Conservation (phyloP, 2,888 invertebrate genomes). For the Abrostola tripartita region DNA sequence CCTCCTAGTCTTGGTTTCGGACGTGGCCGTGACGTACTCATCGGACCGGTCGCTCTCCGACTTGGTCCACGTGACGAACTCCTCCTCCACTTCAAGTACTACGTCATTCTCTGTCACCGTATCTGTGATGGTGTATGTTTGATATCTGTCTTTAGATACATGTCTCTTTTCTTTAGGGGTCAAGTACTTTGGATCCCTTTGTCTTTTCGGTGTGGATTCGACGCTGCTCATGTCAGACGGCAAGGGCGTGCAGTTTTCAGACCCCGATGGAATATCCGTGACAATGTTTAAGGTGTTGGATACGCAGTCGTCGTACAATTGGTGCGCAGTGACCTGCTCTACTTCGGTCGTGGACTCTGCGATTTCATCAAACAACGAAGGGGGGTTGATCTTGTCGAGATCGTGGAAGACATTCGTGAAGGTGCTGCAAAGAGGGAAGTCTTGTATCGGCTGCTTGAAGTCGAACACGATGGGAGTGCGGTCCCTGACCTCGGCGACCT, state of each 20-base stretch:
- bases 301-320: conserved; percentile 89
- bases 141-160: conserved; percentile 93
- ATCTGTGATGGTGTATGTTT: conserved; percentile 94
- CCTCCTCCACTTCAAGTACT: conserved; percentile 73
- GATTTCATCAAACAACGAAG: conserved; percentile 92
- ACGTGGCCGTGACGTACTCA: conserved; percentile 74
- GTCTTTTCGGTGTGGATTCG: conserved; percentile 92
- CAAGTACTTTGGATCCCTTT: conserved; percentile 82
- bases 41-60: conserved; percentile 81
- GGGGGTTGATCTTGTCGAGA: conserved; percentile 91
- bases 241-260: conserved; percentile 89
- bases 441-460: conserved; percentile 87
- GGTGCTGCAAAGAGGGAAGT: conserved; percentile 80
- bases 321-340: conserved; percentile 85
- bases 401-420: conserved; percentile 86
- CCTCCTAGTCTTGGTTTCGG: conserved; percentile 75
- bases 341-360: conserved; percentile 89
- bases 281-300: conserved; percentile 88
- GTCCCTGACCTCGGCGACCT: conserved; percentile 90
- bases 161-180: conserved; percentile 94
- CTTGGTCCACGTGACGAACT: conserved; percentile 82
- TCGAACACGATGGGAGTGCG: conserved; percentile 87
- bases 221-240: conserved; percentile 92
- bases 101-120: conserved; percentile 71
- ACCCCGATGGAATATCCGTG: conserved; percentile 87